Evolutionary conservation across 2,888 invertebrate genomes (phyloP).

Genomic region (Pterostichus niger): DNA sequence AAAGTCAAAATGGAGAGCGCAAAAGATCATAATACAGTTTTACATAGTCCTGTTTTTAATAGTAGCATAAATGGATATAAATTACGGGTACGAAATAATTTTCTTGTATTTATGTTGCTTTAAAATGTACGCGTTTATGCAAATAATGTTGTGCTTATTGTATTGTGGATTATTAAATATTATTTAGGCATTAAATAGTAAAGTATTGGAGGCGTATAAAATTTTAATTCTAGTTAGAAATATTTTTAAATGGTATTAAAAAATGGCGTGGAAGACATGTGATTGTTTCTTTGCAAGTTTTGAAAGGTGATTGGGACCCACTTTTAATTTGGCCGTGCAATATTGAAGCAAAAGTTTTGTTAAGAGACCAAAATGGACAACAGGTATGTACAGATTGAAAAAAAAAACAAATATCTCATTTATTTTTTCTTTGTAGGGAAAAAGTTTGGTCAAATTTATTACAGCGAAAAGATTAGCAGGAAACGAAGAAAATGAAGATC

Average conservation of each 20-base stretch:
- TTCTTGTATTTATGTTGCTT: not conserved
- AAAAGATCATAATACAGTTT: slow-evolving; percentile 81
- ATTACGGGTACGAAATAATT: slow-evolving; percentile 79
- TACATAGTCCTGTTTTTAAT: slow-evolving; percentile 85
- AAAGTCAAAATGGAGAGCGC: slow-evolving; percentile 83
- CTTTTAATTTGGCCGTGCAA: slow-evolving; percentile 87
- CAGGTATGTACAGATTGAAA: not conserved
- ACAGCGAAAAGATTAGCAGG: slow-evolving; percentile 79
- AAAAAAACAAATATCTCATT: not conserved
- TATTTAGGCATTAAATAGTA: not conserved
- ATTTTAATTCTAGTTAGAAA: slow-evolving; percentile 79
- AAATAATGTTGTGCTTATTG: not conserved
- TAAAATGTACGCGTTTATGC: slow-evolving; percentile 4
- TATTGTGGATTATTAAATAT: slow-evolving; percentile 17
- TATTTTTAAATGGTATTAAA: slow-evolving; percentile 86
- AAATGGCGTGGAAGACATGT: slow-evolving; percentile 88
- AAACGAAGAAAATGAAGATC: slow-evolving; percentile 76
- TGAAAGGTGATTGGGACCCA: slow-evolving; percentile 86
- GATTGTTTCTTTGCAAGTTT: slow-evolving; percentile 84
- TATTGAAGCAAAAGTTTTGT: slow-evolving; percentile 82
- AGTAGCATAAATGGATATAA: slow-evolving; percentile 88
- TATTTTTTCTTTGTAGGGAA: slow-evolving; percentile 76
- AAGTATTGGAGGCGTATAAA: not conserved
- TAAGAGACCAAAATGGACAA: slow-evolving; percentile 82
- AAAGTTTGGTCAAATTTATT: slow-evolving; percentile 83